Percentiles rank a stretch among this genome's conserved stretches.
Evolutionary conservation across 2,888 invertebrate genomes (phyloP).

Genomic region (Eutolmus rufibarbis): DNA sequence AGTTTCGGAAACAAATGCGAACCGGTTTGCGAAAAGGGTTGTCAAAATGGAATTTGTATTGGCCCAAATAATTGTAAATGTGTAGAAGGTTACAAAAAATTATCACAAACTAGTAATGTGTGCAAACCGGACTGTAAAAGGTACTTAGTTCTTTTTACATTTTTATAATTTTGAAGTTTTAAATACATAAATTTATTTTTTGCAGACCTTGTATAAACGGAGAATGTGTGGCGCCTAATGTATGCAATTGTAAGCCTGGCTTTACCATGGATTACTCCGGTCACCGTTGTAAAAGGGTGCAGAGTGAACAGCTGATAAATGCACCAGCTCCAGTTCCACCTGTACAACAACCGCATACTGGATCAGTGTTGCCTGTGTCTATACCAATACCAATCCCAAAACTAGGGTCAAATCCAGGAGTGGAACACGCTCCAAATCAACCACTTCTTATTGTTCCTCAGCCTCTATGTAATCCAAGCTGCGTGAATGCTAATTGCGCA

Average conservation of each 20-base stretch:
- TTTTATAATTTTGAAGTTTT: not conserved
- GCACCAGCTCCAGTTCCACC: not conserved
- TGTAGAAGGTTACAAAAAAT: constrained; percentile 50
- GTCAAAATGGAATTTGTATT: constrained; percentile 54
- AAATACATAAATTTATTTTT: not conserved
- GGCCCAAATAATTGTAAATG: constrained; percentile 54
- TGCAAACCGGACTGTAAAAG: constrained; percentile 62
- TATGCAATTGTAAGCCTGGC: constrained; percentile 65
- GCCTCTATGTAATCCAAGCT: constrained; percentile 63
- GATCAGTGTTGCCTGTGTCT: not conserved
- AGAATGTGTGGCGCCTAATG: constrained; percentile 68
- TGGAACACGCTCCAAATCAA: not conserved
- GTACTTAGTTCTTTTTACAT: not conserved
- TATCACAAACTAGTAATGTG: constrained; percentile 46
- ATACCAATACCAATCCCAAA: not conserved
- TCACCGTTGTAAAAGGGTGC: not conserved
- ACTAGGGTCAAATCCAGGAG: no score
- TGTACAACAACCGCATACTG: not conserved
- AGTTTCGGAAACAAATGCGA: constrained; percentile 2
- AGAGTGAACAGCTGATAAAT: not conserved
- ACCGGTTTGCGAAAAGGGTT: constrained; percentile 43
- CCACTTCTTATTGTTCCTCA: not conserved
- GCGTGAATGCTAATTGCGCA: constrained; percentile 63
- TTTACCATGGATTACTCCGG: constrained; percentile 47
- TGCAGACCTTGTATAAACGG: constrained; percentile 63